Evolutionary conservation across 2,113 vertebrate species (phyloP), one percentile per base, ranked within the genome.

Genomic region (Chionis minor): DNA sequence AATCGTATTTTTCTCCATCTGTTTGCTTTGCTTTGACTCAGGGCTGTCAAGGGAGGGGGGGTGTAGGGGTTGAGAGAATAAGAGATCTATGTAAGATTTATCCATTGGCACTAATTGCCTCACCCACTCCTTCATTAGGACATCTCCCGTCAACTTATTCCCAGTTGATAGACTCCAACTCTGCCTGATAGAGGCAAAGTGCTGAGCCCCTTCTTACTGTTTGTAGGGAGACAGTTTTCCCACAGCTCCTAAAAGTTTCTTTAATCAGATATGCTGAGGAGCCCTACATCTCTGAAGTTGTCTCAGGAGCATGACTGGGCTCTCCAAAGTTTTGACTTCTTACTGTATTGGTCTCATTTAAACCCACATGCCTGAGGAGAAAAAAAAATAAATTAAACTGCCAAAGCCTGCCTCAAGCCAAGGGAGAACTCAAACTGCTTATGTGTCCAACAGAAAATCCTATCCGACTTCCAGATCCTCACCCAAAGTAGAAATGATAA

Each of bases 1-100:
- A 92, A 96, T 94, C 26, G 58, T 85, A 58, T 86, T 93, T 91
- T 94, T 40, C 54, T 71, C 83, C 83, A 95, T 96, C 86, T 94
- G 86, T 96, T 96, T 96, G 69, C 71, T 94, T 89, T 96, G 71
- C 88, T 92, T 90, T 94, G 91, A 95, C 86, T 96, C 16, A 7
- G 63, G 80, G 86, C 75, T 88, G 70, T 80, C 2, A 3, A 79
- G 71, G 63, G 70, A 84, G 55, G 49, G 61, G 89, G 89, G 63
- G 49, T 13, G 10, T 28, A 92, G 71, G 44, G 47, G 54, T 90
- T 85, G 91, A 94, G 28, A 24, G 32, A 94, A 80, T 66, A 92
- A 90, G 61, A 81, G 77, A 87, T 67, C 27, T 5, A 59, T 33
- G 26, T 38, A 74, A 77, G 86, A 96, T 85, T 93, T 93, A 92